phyloP scores from a whole-genome alignment of 37 sponge, comb jelly and placozoan genomes.

The Oopsacas minuta region DNA sequence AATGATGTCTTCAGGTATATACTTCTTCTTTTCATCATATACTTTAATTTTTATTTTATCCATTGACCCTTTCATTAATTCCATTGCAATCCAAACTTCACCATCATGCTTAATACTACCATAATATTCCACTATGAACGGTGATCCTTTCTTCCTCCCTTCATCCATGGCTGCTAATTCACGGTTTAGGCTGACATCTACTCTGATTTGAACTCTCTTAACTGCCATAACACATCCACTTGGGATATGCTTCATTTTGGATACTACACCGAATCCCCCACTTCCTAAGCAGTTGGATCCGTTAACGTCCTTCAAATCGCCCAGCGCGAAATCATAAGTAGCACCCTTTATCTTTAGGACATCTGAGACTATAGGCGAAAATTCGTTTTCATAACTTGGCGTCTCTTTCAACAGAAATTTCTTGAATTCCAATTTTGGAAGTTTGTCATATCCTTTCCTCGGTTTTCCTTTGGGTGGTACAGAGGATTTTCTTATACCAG shows the following conservation, averaged over 20 bases:
- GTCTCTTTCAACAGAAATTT: not conserved
- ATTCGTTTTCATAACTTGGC: constrained; percentile 8
- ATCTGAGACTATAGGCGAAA: not conserved
- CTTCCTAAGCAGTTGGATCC: not conserved
- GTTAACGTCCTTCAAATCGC: not conserved
- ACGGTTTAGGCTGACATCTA: not conserved
- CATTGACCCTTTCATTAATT: not conserved
- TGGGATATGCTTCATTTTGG: not conserved
- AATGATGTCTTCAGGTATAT: not conserved
- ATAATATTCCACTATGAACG: not conserved
- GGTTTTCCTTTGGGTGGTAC: not conserved
- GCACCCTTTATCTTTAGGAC: not conserved
- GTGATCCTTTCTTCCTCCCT: not conserved
- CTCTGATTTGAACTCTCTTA: not conserved
- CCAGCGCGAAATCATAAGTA: not conserved
- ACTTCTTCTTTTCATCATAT: not conserved
- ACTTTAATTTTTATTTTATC: constrained; percentile 10
- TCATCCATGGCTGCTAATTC: not conserved
- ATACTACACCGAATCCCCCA: not conserved
- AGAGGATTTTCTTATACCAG: not conserved
- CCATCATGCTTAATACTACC: constrained; percentile 3
- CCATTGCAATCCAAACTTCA: constrained; percentile 1
- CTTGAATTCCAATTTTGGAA: not conserved
- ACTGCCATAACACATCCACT: not conserved
- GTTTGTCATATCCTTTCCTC: not conserved